phyloP scores from a whole-genome alignment of 1,140 invertebrate genomes.

The Plutomurus gul region DNA sequence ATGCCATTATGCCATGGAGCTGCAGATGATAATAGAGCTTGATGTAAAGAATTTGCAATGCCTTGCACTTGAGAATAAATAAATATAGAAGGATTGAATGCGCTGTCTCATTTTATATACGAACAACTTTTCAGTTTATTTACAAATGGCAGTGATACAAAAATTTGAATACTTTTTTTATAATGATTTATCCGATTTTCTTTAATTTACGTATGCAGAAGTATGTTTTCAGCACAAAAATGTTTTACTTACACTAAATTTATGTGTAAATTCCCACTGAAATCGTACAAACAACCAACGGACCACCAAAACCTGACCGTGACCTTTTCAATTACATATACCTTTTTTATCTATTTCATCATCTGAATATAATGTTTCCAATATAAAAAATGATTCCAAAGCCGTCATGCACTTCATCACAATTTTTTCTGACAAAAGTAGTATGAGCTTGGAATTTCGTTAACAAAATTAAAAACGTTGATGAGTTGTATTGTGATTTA shows the following conservation, averaged over 20 bases:
- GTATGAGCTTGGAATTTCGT: slow-evolving; percentile 7
- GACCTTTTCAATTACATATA: not conserved
- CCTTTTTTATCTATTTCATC: too few relatives aligned
- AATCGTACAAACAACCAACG: slow-evolving; percentile 15
- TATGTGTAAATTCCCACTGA: not conserved
- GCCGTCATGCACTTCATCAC: slow-evolving; percentile 9
- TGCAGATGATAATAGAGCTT: not conserved
- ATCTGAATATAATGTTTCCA: too few relatives aligned
- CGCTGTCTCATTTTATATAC: not conserved
- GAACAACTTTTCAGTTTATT: slow-evolving; percentile 35
- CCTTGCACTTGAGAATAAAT: not conserved
- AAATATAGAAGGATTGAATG: not conserved
- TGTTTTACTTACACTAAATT: not conserved
- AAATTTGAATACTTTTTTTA: slow-evolving; percentile 35
- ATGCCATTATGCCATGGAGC: too few relatives aligned
- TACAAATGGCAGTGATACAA: slow-evolving; percentile 42
- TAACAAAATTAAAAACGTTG: slow-evolving; percentile 8
- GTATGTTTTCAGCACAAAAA: not conserved
- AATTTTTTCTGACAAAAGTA: not conserved
- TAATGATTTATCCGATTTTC: not conserved
- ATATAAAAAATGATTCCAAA: too few relatives aligned
- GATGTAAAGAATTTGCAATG: not conserved
- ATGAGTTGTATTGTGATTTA: not conserved
- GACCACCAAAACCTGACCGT: not conserved
- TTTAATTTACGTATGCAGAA: not conserved